Percentiles rank a stretch among this genome's conserved stretches.
Conservation (phyloP, 2,113 vertebrate genomes). For the Phasianus colchicus region DNA sequence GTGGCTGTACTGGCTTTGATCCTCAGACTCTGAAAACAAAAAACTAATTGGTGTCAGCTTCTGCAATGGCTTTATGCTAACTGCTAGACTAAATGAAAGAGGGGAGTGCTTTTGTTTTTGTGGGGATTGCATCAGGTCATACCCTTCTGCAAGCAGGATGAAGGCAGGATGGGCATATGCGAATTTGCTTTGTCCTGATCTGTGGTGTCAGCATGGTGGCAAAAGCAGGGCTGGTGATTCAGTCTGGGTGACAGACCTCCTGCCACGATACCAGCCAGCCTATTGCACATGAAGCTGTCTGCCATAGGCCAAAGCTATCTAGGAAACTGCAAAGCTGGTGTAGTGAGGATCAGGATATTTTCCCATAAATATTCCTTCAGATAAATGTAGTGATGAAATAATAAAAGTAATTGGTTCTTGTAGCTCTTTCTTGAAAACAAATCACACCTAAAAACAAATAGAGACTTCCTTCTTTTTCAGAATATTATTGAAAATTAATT, state of each 20-base stretch:
- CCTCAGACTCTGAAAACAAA: background rate
- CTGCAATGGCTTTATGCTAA: background rate
- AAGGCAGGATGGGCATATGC: background rate
- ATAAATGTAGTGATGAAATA: background rate
- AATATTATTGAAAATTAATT: constrained; percentile 59
- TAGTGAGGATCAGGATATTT: background rate
- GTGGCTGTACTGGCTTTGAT: background rate
- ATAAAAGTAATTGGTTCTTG: constrained; percentile 3
- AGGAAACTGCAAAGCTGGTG: background rate
- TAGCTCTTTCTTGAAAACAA: constrained; percentile 17
- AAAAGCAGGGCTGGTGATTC: background rate
- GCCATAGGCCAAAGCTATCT: background rate
- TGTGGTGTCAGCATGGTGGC: background rate
- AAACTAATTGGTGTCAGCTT: background rate
- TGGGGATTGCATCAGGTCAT: background rate
- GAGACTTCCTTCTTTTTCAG: background rate
- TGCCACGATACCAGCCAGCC: background rate
- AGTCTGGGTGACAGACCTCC: background rate
- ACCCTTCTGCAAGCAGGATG: background rate
- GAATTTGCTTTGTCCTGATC: background rate
- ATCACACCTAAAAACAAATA: background rate
- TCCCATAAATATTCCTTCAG: background rate
- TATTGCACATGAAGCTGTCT: background rate
- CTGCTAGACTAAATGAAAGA: background rate
- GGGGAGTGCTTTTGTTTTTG: background rate